Evolutionary conservation across 2,113 vertebrate species (phyloP), one percentile per base, ranked within the genome.

Genomic region (Apaloderma vittatum): DNA sequence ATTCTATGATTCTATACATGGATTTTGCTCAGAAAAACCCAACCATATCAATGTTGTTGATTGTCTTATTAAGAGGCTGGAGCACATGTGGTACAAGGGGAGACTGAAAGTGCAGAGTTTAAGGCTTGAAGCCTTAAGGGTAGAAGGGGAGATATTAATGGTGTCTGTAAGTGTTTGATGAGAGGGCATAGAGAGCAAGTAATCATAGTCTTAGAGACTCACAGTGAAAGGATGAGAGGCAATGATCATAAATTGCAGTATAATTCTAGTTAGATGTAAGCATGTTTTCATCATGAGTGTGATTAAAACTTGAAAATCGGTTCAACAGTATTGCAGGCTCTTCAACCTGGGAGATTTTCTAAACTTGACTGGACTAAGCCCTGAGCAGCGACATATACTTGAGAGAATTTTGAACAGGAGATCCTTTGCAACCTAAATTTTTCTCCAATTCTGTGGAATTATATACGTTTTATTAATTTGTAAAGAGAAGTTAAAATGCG

Each of bases 41-140:
- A 11, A 40, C 11, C 40, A 40, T 40, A 58, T 77, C 54, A 27
- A 0, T 36, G 12, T 12, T 24, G 27, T 18, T 57, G 16, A 54
- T 49, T 11, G 24, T 54, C 55, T 81, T 20, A 3, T 23, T 27
- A 74, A 40, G 29, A 45, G 61, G 20, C 36, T 79, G 54, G 32
- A 89, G 18, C 7, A 55, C 11, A 11, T 0, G 0, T 22, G 34
- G 20, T 68, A 5, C 15, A 24, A 61, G 48, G 30, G 49, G 49
- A 92, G 22, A 27, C 6, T 48, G 45, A 16, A 8, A 78, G 15
- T 26, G 16, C 7, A 27, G 51, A 62, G 36, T 15, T 65, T 26
- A 27, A 87, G 26, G 20, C 40, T 40, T 73, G 49, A 62, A 45
- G n/a, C 15, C n/a, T 46, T 52, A 29, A 45, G 27, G 70, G 54